Evolutionary conservation across 2,797 vertebrate species (phyloP).

Genomic region (Sciurus carolinensis): DNA sequence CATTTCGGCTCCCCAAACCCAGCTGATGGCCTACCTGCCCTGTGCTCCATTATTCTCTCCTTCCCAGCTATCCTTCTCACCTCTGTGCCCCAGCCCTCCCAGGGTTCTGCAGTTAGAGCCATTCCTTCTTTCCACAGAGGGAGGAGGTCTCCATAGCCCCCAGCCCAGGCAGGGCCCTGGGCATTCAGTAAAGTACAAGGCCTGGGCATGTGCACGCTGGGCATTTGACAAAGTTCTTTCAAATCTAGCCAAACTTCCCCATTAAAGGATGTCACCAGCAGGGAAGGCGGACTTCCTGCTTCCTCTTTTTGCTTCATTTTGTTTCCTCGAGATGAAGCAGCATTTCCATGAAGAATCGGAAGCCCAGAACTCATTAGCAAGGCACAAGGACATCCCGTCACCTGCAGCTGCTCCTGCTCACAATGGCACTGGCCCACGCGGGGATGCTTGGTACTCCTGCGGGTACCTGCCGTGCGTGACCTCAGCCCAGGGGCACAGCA

Average conservation of each 20-base stretch:
- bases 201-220: neutral
- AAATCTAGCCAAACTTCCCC: neutral
- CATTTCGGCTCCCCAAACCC: neutral
- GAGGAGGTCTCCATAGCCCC: accelerated
- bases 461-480: too few species aligned
- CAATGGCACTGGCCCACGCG: accelerated
- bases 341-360: slow-evolving; percentile 4
- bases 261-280: neutral
- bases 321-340: neutral
- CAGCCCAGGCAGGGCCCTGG: neutral
- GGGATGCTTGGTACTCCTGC: neutral
- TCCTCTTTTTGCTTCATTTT: neutral
- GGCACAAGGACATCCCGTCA: neutral
- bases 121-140: neutral
- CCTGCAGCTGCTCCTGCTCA: accelerated
- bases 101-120: neutral
- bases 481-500: neutral
- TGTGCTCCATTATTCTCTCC: too few species aligned
- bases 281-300: accelerated
- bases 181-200: too few species aligned
- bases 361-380: neutral
- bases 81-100: neutral
- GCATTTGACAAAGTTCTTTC: neutral
- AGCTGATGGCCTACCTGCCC: accelerated
- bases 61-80: neutral